These are phyloP conservation scores for Zoanthus sansibaricus DNA, from an alignment of 92 coral and sea anemone species.

Conservation along the genomic window DNA sequence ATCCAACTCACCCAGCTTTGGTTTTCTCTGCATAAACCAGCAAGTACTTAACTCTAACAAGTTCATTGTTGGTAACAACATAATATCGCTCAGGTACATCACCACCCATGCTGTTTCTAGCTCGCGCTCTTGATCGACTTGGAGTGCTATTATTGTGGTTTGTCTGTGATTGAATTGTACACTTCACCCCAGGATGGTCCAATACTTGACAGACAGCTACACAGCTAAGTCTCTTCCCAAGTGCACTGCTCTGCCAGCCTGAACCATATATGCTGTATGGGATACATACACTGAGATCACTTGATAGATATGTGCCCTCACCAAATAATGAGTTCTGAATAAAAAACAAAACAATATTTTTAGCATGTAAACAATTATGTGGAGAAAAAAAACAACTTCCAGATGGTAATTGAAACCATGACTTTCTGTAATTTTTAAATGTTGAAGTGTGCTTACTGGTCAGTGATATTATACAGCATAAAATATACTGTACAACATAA, in stretches of 20 bases:
- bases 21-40: slow-evolving; percentile 81
- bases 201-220: slow-evolving; percentile 95
- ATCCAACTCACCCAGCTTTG: slow-evolving; percentile 37
- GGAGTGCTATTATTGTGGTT: slow-evolving; percentile 40
- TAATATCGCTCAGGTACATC: slow-evolving; percentile 98
- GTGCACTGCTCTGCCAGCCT: slow-evolving; percentile 79
- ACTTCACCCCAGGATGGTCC: slow-evolving; percentile 97
- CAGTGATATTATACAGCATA: too few relatives aligned
- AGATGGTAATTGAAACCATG: too few relatives aligned
- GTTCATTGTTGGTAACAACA: slow-evolving; percentile 97
- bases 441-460: too few relatives aligned
- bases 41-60: slow-evolving; percentile 88
- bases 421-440: too few relatives aligned
- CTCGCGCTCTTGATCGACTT: slow-evolving; percentile 81
- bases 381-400: too few relatives aligned
- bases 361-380: too few relatives aligned
- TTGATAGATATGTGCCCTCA: slow-evolving; percentile 97
- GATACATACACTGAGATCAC: slow-evolving; percentile 93
- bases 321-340: slow-evolving; percentile 94
- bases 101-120: slow-evolving; percentile 95
- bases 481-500: too few relatives aligned
- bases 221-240: slow-evolving; percentile 87
- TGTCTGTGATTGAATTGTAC: slow-evolving; percentile 69
- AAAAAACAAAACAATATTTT: background rate
- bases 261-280: slow-evolving; percentile 88